These are phyloP conservation scores for Acanthoscelides obtectus DNA, from an alignment of 2,888 invertebrate genomes.

Conservation along the genomic window DNA sequence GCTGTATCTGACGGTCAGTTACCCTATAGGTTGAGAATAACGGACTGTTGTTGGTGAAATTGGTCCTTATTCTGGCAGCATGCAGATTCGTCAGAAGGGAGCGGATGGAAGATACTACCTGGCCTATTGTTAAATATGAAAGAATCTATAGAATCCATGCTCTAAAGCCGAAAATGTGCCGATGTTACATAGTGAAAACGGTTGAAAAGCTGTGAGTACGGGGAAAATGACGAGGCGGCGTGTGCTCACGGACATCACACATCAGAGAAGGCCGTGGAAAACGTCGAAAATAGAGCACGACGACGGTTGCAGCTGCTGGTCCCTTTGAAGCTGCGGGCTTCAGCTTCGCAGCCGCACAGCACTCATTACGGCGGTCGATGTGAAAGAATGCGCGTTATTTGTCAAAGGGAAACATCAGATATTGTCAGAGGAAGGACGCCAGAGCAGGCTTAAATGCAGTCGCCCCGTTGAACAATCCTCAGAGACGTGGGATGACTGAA, in stretches of 20 bases:
- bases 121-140: no score
- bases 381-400: not conserved
- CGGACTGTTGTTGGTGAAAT: no score
- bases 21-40: no score
- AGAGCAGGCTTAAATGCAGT: not conserved
- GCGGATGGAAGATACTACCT: no score
- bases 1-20: no score
- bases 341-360: not conserved
- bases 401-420: not conserved
- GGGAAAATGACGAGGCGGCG: not conserved
- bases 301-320: not conserved
- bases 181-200: no score
- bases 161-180: no score
- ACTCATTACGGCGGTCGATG: not conserved
- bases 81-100: no score
- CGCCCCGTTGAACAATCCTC: not conserved
- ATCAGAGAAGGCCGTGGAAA: not conserved
- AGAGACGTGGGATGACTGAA: not conserved
- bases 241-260: not conserved
- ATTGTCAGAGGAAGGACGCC: not conserved
- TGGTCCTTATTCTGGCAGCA: no score
- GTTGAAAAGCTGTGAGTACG: not conserved
- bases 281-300: not conserved
- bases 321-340: not conserved
- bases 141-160: no score